Evolutionary conservation across 2,888 invertebrate genomes (phyloP).

Genomic region (Pristionchus japonicus): DNA sequence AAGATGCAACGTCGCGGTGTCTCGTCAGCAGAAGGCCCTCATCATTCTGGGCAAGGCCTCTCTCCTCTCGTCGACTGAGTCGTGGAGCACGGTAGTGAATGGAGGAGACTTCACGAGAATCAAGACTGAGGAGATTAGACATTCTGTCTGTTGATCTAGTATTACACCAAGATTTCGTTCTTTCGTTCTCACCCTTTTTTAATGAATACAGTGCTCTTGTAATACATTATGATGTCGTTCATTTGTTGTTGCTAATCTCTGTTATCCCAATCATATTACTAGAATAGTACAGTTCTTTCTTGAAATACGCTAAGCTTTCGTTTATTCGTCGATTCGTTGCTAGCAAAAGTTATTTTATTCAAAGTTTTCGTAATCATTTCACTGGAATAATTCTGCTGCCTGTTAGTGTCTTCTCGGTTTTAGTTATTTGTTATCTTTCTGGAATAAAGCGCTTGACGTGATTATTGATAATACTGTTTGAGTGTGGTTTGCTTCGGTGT

Average conservation of each 20-base stretch:
- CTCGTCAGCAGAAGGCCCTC: background rate
- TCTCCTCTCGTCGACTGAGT: background rate
- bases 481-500: too few relatives aligned
- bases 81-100: constrained; percentile 9
- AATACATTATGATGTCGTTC: background rate
- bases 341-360: too few relatives aligned
- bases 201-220: background rate
- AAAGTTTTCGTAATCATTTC: too few relatives aligned
- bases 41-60: background rate
- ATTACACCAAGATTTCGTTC: background rate
- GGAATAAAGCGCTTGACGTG: background rate
- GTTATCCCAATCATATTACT: too few relatives aligned
- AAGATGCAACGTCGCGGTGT: background rate
- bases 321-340: too few relatives aligned
- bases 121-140: background rate
- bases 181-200: background rate
- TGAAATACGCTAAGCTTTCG: too few relatives aligned
- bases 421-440: too few relatives aligned
- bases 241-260: background rate
- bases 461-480: background rate
- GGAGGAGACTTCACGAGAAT: background rate
- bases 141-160: background rate
- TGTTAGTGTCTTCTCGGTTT: too few relatives aligned
- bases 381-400: too few relatives aligned
- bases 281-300: too few relatives aligned